These are phyloP conservation scores for Myotis vivesi DNA, from an alignment of 2,797 vertebrate genomes.

Conservation along the genomic window DNA sequence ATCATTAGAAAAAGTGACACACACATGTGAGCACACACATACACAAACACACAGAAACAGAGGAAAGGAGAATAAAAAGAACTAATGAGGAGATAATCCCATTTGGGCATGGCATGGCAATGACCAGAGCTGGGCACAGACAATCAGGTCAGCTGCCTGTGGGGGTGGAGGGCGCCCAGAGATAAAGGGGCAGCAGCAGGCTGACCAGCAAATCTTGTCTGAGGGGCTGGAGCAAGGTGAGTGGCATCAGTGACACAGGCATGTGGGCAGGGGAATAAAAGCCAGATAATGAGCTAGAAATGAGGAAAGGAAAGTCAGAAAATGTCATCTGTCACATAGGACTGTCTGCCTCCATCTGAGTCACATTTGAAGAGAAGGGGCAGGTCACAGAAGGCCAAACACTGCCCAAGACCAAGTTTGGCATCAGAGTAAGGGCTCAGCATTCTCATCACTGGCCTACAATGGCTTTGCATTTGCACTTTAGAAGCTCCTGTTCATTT, in stretches of 20 bases:
- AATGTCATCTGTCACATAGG: not conserved
- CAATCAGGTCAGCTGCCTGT: not conserved
- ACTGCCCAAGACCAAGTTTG: not conserved
- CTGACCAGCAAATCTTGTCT: constrained; percentile 22
- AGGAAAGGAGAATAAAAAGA: not conserved
- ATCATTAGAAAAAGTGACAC: not conserved
- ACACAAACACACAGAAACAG: not conserved
- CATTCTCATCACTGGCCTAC: fast-evolving
- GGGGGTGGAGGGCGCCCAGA: not conserved
- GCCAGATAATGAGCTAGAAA: not conserved
- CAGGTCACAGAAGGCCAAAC: not conserved
- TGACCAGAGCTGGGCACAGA: constrained; percentile 45
- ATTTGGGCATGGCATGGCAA: constrained; percentile 55
- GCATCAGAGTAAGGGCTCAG: not conserved
- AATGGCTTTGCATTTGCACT: fast-evolving
- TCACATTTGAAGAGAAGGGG: not conserved
- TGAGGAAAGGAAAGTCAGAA: not conserved
- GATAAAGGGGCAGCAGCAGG: constrained; percentile 13
- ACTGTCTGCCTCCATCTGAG: not conserved
- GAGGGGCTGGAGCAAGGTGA: not conserved
- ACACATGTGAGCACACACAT: not conserved
- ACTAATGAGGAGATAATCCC: constrained; percentile 69
- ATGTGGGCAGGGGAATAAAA: not conserved
- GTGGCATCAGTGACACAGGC: not conserved
- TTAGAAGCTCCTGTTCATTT: not conserved